phyloP scores from a whole-genome alignment of 2,888 invertebrate species.

The Melieria omissa region DNA sequence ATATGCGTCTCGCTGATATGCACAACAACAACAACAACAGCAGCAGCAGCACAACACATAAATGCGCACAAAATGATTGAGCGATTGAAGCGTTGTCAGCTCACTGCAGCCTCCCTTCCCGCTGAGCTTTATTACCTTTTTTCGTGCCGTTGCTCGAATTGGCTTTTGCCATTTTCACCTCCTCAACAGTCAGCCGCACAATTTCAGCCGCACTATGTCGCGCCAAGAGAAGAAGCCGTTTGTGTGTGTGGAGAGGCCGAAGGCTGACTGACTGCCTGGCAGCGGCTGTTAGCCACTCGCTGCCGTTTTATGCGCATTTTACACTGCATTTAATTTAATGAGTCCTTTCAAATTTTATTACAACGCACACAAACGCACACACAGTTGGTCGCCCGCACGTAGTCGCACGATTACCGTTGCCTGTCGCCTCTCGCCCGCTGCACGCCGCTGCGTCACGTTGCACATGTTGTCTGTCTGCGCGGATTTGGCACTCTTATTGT shows the following conservation, averaged over 20 bases:
- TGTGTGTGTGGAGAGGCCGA: conserved; percentile 4
- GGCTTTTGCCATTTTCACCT: background rate
- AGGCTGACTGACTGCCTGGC: background rate
- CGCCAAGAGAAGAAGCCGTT: background rate
- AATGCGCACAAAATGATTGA: conserved; percentile 41
- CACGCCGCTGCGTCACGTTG: no score
- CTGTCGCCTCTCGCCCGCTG: no score
- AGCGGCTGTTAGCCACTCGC: conserved; percentile 19
- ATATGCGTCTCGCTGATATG: background rate
- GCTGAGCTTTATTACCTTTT: conserved; percentile 6
- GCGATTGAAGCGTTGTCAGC: conserved; percentile 33
- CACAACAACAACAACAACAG: background rate
- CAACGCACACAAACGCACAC: conserved; percentile 5
- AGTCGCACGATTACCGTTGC: no score
- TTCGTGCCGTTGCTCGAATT: background rate
- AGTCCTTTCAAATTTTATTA: conserved; percentile 55
- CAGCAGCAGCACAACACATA: conserved; percentile 2
- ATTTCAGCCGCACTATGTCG: background rate
- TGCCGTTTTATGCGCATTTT: conserved; percentile 58
- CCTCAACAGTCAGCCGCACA: background rate
- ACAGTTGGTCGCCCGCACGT: no score
- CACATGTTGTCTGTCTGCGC: no score
- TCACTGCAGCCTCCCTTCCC: background rate
- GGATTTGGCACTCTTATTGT: no score
- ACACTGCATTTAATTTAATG: conserved; percentile 62